Evolutionary conservation across 2,888 invertebrate genomes (phyloP), one percentile per base, ranked within the genome.

Genomic region (Drosophila affinis): DNA sequence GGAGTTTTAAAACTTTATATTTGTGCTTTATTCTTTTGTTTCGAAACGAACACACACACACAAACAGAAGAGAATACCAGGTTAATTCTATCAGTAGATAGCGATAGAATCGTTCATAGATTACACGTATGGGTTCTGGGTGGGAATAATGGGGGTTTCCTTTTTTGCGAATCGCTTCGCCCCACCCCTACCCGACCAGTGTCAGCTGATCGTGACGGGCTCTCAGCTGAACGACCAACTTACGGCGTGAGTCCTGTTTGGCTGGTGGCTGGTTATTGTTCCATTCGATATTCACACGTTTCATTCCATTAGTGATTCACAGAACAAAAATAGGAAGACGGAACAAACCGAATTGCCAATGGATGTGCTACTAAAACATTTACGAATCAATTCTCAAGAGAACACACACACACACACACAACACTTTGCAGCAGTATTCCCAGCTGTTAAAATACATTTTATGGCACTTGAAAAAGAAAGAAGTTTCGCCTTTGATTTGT

Each of bases 1-100:
- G 39, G 34, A 60, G 54, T 69, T 69, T 55, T 24, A 69, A 69
- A 51, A 61, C 54, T 67, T 54, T 67, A 44, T 54, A 49, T 59
- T 69, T 52, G 39, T 21, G 52, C 46, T 55, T 63, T 10, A 49
- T 58, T 44, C 53, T 52, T 49, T 65, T 65, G 45, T 58, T 54
- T 68, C 65, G 58, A 65, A 64, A 39, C 14, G 32, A 32, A n/a
- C 32, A 44, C 24, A 39, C n/a, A 44, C 59, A 59, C 49, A 44
- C 29, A 44, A 49, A 59, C 32, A 18, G 39, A 17, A 18, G 12
- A 49, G 24, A 46, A 45, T 21, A n/a, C 9, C 39, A 48, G 32
- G 14, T 14, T 44, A 47, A 65, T 69, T 59, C 27, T 69, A 65
- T 65, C 58, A 54, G 48, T 21, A 65, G 59, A 67, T 56, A 64